These are phyloP conservation scores for Denticeps clupeoides DNA, from an alignment of 2,797 vertebrate genomes.

Conservation along the genomic window DNA sequence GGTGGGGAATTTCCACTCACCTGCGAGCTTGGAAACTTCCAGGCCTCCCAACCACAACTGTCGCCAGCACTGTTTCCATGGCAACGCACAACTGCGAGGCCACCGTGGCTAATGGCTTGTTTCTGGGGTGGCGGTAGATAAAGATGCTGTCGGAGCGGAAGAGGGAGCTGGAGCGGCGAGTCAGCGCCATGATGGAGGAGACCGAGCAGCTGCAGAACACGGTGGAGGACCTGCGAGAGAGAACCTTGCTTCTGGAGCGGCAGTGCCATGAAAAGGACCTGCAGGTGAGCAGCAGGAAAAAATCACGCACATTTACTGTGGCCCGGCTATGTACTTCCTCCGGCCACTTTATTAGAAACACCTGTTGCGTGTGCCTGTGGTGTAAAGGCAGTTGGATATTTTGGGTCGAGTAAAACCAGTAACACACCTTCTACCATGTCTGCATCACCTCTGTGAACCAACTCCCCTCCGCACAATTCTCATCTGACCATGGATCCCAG, in stretches of 20 bases:
- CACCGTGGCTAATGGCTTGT: background rate
- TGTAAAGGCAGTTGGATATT: too few species aligned
- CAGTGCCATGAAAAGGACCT: slow-evolving; percentile 85
- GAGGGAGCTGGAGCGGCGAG: slow-evolving; percentile 76
- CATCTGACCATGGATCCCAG: too few species aligned
- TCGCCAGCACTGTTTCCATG: background rate
- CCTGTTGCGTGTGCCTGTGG: too few species aligned
- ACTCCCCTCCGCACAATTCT: too few species aligned
- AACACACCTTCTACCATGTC: too few species aligned
- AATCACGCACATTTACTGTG: too few species aligned
- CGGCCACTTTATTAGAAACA: too few species aligned
- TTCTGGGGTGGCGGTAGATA: slow-evolving; percentile 57
- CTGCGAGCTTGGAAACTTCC: slow-evolving; percentile 23
- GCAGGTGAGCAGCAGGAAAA: slow-evolving; percentile 70
- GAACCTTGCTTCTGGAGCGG: slow-evolving; percentile 76
- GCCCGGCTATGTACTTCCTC: too few species aligned
- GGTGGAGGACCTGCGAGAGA: slow-evolving; percentile 78
- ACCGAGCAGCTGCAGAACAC: slow-evolving; percentile 83
- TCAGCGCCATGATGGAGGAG: slow-evolving; percentile 76
- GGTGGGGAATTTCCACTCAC: slow-evolving; percentile 28
- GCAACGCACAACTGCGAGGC: background rate
- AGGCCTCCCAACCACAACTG: slow-evolving; percentile 9
- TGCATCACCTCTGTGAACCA: too few species aligned
- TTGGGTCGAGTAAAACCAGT: too few species aligned
- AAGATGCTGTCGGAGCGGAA: slow-evolving; percentile 91